phyloP scores from a whole-genome alignment of 2,888 invertebrate species.

The Clunio marinus region DNA sequence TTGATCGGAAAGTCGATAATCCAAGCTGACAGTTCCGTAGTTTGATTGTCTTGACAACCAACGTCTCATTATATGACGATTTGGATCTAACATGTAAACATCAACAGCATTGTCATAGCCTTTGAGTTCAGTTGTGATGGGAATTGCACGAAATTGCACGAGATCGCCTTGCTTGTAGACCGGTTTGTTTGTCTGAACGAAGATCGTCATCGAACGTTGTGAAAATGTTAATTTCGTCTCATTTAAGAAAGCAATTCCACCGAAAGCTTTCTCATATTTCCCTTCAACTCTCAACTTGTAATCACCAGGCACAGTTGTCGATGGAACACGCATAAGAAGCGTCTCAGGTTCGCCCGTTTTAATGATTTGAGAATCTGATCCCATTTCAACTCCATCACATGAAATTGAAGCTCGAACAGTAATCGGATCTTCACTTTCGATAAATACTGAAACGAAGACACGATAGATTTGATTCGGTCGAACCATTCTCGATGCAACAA shows the following conservation, averaged over 20 bases:
- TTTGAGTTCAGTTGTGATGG: constrained; percentile 86
- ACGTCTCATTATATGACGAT: constrained; percentile 78
- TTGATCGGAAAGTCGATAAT: constrained; percentile 86
- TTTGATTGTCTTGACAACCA: constrained; percentile 93
- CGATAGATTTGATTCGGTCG: constrained; percentile 88
- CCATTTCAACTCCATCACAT: constrained; percentile 82
- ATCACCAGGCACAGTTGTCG: constrained; percentile 75
- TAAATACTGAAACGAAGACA: constrained; percentile 71
- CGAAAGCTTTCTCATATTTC: constrained; percentile 61
- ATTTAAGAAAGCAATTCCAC: constrained; percentile 85
- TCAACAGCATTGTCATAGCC: constrained; percentile 88
- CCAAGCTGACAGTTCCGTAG: constrained; percentile 87
- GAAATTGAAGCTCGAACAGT: constrained; percentile 84
- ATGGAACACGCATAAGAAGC: constrained; percentile 83
- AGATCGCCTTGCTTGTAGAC: constrained; percentile 90
- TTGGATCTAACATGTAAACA: constrained; percentile 87
- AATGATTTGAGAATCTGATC: constrained; percentile 74
- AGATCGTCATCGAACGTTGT: constrained; percentile 88
- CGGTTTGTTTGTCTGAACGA: constrained; percentile 92
- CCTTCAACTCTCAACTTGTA: constrained; percentile 84
- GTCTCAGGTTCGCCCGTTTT: constrained; percentile 85
- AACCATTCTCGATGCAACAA: constrained; percentile 86
- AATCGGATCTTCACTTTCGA: constrained; percentile 73
- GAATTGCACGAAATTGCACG: constrained; percentile 85
- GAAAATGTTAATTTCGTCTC: constrained; percentile 82